phyloP scores from a whole-genome alignment of 2,113 vertebrate genomes.

The Tautogolabrus adspersus region DNA sequence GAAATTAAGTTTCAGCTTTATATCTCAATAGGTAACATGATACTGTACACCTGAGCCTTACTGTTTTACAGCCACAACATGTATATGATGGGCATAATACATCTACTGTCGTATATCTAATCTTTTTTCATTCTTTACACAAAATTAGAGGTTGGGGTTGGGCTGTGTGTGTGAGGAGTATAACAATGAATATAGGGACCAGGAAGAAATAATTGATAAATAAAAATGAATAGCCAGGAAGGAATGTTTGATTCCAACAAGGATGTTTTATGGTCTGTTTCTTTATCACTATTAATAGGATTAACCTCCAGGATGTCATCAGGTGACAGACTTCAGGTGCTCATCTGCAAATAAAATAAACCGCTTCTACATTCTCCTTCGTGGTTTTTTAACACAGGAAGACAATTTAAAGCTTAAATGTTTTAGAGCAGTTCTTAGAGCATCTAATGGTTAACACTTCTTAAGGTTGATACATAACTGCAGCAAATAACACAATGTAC shows the following conservation, averaged over 20 bases:
- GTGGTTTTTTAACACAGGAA: neutral
- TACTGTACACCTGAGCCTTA: neutral
- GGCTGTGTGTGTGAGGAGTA: too few relatives aligned
- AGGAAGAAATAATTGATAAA: too few relatives aligned
- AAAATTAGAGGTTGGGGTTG: too few relatives aligned
- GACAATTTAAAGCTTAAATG: too few relatives aligned
- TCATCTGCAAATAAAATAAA: neutral
- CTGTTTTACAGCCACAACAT: too few relatives aligned
- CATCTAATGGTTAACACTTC: neutral
- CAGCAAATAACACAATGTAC: neutral
- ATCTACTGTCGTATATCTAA: too few relatives aligned
- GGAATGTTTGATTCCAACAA: too few relatives aligned
- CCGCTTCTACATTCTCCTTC: neutral
- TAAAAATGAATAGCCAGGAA: too few relatives aligned
- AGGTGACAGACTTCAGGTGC: conserved; percentile 3
- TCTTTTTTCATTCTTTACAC: neutral
- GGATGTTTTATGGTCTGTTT: too few relatives aligned
- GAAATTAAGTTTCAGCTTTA: neutral
- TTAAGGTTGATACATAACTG: neutral
- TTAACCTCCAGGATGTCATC: neutral
- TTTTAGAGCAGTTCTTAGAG: neutral
- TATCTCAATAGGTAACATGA: neutral
- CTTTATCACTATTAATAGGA: neutral
- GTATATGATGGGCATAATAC: neutral
- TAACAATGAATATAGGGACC: too few relatives aligned